phyloP scores from a whole-genome alignment of 2,113 vertebrate species.

The Percina caprodes region DNA sequence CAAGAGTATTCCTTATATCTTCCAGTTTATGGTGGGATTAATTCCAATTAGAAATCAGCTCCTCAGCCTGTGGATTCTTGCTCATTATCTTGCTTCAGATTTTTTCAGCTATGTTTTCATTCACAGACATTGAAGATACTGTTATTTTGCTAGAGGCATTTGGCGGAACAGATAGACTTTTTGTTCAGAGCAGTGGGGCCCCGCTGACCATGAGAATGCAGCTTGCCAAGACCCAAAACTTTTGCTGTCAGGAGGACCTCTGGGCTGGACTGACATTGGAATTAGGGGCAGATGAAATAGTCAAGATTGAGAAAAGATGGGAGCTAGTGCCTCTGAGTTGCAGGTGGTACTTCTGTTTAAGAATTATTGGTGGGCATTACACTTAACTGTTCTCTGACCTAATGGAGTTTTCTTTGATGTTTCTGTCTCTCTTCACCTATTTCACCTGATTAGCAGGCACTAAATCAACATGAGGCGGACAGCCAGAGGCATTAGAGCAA shows the following conservation, averaged over 20 bases:
- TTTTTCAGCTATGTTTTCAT: background rate
- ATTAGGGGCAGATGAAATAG: constrained; percentile 55
- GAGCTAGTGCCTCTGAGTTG: background rate
- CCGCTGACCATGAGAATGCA: constrained; percentile 27
- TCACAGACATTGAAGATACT: constrained; percentile 35
- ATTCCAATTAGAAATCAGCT: background rate
- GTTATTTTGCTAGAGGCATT: constrained; percentile 37
- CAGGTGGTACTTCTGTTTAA: constrained; percentile 47
- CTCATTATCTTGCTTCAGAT: background rate
- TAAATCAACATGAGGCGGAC: constrained; percentile 9
- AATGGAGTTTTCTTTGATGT: constrained; percentile 1
- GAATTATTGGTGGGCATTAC: background rate
- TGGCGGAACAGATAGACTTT: constrained; percentile 48
- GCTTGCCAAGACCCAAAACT: constrained; percentile 36
- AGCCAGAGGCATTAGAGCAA: background rate
- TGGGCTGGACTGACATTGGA: constrained; percentile 28
- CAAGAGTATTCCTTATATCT: constrained; percentile 13
- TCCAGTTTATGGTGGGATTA: background rate
- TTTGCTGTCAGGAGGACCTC: constrained; percentile 41
- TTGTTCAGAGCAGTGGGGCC: constrained; percentile 50
- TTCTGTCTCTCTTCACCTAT: background rate
- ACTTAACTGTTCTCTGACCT: constrained; percentile 12
- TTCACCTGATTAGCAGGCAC: constrained; percentile 1
- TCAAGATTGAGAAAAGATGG: constrained; percentile 20
- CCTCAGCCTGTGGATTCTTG: background rate